These are phyloP conservation scores for Apamea crenata DNA, from an alignment of 2,888 invertebrate genomes.

Conservation along the genomic window DNA sequence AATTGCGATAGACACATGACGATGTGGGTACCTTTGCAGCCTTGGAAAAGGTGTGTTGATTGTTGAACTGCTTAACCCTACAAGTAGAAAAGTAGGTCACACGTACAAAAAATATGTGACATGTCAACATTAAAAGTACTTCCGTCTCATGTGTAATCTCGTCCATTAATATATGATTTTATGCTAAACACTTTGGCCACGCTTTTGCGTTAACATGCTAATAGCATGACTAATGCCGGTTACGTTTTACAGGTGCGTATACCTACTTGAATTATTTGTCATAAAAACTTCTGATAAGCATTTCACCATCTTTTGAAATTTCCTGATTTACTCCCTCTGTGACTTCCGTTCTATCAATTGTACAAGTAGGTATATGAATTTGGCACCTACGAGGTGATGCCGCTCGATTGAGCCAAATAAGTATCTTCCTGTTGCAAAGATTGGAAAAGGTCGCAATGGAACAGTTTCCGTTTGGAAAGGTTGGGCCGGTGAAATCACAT, in stretches of 20 bases:
- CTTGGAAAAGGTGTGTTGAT: background rate
- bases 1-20: background rate
- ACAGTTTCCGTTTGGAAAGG: conserved; percentile 14
- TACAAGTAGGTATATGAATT: background rate
- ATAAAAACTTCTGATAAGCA: conserved; percentile 3
- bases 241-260: background rate
- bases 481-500: background rate
- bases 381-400: background rate
- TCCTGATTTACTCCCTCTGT: conserved; percentile 1
- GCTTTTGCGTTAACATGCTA: conserved; percentile 24
- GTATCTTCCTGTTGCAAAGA: conserved; percentile 14
- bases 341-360: background rate
- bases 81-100: background rate
- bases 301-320: conserved; percentile 14
- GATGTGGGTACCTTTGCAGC: background rate
- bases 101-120: background rate
- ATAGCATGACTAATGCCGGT: conserved; percentile 16
- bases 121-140: conserved; percentile 22
- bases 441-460: conserved; percentile 26
- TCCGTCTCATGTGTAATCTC: conserved; percentile 11
- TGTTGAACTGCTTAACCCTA: background rate
- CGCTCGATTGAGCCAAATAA: conserved; percentile 38
- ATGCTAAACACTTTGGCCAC: conserved; percentile 36
- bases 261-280: conserved; percentile 14
- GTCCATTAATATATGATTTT: conserved; percentile 26